Evolutionary conservation across 2,113 vertebrate genomes (phyloP), one percentile per base, ranked within the genome.

Genomic region (Zingel zingel): DNA sequence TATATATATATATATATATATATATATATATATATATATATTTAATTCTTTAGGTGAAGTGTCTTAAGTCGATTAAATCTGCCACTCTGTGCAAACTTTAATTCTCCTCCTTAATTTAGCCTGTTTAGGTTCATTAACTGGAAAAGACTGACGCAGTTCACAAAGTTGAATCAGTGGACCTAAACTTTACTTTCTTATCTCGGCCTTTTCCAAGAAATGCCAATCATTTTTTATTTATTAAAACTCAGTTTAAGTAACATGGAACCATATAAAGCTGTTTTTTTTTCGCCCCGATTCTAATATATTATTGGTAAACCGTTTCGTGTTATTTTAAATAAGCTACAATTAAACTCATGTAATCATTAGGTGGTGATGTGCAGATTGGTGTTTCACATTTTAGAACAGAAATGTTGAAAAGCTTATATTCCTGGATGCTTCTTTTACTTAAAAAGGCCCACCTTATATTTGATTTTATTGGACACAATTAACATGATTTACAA

Each of bases 151-250:
- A 43, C n/a, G 14, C 39, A 58, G 43, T 39, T 25, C 4, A 68
- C 23, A 62, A 45, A 56, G 6, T 15, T 63, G 63, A 76, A 78
- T 43, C 47, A 14, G 3, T 43, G 6, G 25, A 21, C 21, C 27
- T 19, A 47, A 81, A 79, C 23, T 51, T 85, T 62, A 25, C 36
- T 61, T 59, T 74, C n/a, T 65, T 54, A 59, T 83, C 61, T 63
- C 66, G 66, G 73, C 77, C 51, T 82, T 47, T 79, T 56, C 3
- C 18, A 5, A 13, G 2, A 51, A 53, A 39, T 39, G 39, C 2
- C n/a, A 23, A 59, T 33, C 4, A 45, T 64, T 56, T 27, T 18
- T 3, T 36, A 1, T 23, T 27, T 2, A 45, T 63, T 70, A 19
- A 33, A 67, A n/a, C 0, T 10, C 23, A 27, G 3, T 56, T 36